Conservation (phyloP, 2,113 vertebrate genomes). For the Phodopus roborovskii region DNA sequence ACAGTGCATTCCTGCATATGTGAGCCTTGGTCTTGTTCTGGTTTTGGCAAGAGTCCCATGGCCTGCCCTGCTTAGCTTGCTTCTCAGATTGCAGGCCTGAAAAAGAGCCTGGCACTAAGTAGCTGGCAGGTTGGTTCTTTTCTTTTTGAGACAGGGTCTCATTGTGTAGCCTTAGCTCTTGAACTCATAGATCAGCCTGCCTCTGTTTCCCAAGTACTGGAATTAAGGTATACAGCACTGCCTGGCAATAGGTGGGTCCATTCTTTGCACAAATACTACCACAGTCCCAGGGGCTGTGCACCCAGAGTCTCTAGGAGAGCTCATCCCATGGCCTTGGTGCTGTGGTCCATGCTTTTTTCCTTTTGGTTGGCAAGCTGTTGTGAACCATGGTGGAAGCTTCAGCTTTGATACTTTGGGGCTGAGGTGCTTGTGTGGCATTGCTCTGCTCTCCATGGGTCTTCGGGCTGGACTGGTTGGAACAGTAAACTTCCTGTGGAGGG, state of each 20-base stretch:
- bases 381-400: neutral
- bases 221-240: neutral
- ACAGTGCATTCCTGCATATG: neutral
- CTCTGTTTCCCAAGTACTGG: neutral
- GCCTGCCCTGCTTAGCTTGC: neutral
- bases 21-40: neutral
- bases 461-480: neutral
- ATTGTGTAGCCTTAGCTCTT: neutral
- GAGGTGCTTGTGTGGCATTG: neutral
- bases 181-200: neutral
- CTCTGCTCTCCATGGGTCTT: neutral
- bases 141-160: neutral
- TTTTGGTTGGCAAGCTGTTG: neutral
- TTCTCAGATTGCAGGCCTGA: neutral
- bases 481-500: no score
- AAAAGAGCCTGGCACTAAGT: neutral
- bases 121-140: neutral
- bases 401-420: neutral
- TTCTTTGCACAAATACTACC: neutral
- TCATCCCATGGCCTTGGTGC: neutral
- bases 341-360: neutral
- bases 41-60: neutral
- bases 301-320: neutral
- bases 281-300: neutral
- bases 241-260: neutral